Evolutionary conservation across 1,140 invertebrate species (phyloP), one percentile per base, ranked within the genome.

Genomic region (Saccostrea cuccullata): DNA sequence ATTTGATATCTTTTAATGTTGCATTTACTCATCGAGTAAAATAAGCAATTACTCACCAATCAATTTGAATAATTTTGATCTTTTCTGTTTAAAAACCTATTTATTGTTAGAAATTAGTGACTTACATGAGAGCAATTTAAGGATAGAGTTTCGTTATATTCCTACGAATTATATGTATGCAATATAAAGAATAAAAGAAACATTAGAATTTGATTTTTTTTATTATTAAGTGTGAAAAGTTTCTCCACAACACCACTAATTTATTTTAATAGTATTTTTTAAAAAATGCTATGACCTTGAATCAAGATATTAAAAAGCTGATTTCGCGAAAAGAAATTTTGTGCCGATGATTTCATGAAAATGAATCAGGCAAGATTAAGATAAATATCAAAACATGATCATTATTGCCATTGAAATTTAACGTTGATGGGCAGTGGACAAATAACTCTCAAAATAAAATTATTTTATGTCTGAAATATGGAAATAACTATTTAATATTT

Each of bases 251-350:
- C 9, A 47, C 5, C 47, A 47, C 6, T 47, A 2, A 47, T 47
- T 47, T 47, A 47, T 47, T 47, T 8, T 6, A 47, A 47, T 47
- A 47, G 0, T 47, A 8, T 47, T 47, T 47, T 9, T 9, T 47
- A 3, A 3, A 30, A n/a, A 36, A 77, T 77, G 11, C 4, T 5
- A 30, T 30, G 70, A 30, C 70, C 70, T 77, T 77, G 70, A 77
- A 77, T 77, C 70, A 77, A 30, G 13, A 77, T 77, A 36, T 15
- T 30, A 77, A 77, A 77, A 30, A 15, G 15, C 30, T 30, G 70
- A 77, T 77, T 77, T 77, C 70, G 13, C 30, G 70, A 77, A 40
- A 77, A 77, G 70, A 36, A 77, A 77, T 30, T 77, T 30, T 77
- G 70, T 26, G 13, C 26, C 26, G 26, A 77, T 77, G 30, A 77